Base-by-base conservation (phyloP, 1,140 invertebrate species). In the Rhagoletis zephyria region DNA sequence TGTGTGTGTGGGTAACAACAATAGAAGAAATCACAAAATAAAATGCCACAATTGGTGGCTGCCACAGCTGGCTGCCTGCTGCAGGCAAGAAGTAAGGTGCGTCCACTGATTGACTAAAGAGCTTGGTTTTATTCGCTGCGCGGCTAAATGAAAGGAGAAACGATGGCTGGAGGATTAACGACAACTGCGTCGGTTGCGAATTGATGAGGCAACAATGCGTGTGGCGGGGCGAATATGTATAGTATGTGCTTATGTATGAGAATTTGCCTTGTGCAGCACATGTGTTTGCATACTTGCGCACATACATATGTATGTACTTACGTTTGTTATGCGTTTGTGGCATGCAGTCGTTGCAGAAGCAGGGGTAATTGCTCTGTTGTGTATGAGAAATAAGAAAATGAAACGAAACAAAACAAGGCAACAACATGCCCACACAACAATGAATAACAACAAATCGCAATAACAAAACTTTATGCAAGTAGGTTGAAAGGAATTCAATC, bases 321-420 rank as follows among this genome's bases (percentile, higher is more conserved):
- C 16, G 65, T 67, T 4, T 74, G 67, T 45, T 4, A 42, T n/a
- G 14, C 6, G n/a, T 19, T 16, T 56, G 74, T 12, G 45, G 74
- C 42, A 74, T 48, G 14, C 42, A 74, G n/a, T 40, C 67, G 14
- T n/a, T 42, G 40, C 12, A 42, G 42, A 45, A 74, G 67, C 14
- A 81, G n/a, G 74, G 48, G 74, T 81, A 81, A 81, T 81, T 81
- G 74, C 74, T 81, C 74, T 81, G 74, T 59, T 81, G 74, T 81
- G 74, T 81, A 81, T 81, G 51, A 56, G 48, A n/a, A 81, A 42
- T 56, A 51, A 81, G 74, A 56, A 81, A 81, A 51, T 30, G 30
- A 30, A 30, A 30, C 30, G 74, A 81, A 81, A 56, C 74, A 81
- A 81, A 56, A 81, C 74, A 81, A 9, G 67, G n/a, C 74, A 81